phyloP scores from a whole-genome alignment of 2,888 invertebrate genomes.

The Norana najaformis region DNA sequence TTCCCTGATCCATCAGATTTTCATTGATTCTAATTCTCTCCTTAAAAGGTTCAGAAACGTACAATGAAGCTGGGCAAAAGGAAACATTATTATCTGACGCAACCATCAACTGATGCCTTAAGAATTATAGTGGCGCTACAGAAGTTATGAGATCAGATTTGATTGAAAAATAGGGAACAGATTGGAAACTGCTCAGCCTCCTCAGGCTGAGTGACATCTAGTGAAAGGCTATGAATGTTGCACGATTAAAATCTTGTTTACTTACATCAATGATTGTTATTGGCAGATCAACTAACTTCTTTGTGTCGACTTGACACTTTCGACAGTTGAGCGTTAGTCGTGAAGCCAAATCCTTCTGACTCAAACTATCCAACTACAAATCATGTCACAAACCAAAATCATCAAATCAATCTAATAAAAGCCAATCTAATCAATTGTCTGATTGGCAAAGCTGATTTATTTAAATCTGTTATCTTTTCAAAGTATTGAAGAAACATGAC shows the following conservation, averaged over 20 bases:
- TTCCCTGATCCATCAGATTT: no score
- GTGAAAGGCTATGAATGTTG: neutral
- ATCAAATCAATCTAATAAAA: neutral
- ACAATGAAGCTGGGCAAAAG: no score
- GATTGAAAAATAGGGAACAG: neutral
- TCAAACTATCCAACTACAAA: slow-evolving; percentile 76
- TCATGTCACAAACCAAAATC: neutral
- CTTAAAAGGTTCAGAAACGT: no score
- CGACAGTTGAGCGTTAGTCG: slow-evolving; percentile 83
- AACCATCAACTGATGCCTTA: no score
- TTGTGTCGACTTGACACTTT: slow-evolving; percentile 77
- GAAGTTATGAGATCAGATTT: no score
- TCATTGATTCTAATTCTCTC: no score
- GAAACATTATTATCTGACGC: no score
- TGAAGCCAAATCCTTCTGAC: slow-evolving; percentile 81
- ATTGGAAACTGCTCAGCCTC: neutral
- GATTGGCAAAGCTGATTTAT: neutral
- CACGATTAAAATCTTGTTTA: neutral
- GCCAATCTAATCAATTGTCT: neutral
- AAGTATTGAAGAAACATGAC: neutral
- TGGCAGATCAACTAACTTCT: slow-evolving; percentile 71
- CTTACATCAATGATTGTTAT: slow-evolving; percentile 80
- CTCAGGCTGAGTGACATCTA: neutral
- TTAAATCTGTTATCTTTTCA: no score
- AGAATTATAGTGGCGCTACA: no score